Evolutionary conservation across 2,797 vertebrate species (phyloP).

Genomic region (Eremophila alpestris): DNA sequence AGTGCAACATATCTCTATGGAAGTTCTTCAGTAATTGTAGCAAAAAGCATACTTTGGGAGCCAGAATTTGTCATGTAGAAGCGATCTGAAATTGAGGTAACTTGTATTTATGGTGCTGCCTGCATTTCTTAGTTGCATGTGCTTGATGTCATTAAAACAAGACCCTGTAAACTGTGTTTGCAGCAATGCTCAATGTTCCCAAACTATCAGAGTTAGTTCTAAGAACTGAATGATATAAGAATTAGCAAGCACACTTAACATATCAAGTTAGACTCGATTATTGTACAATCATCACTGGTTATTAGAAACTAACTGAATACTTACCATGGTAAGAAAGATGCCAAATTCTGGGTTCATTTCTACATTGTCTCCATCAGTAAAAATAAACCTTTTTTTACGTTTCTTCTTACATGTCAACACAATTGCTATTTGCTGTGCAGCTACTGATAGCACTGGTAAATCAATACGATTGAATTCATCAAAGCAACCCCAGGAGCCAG

Average conservation of each 20-base stretch:
- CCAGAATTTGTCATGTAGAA: neutral
- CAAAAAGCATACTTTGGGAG: neutral
- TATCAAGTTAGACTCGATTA: neutral
- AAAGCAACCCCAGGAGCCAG: conserved; percentile 98
- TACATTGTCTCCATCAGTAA: conserved; percentile 93
- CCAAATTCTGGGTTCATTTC: conserved; percentile 97
- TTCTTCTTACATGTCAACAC: conserved; percentile 95
- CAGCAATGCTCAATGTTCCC: neutral
- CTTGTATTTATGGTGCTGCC: neutral
- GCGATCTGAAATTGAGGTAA: neutral
- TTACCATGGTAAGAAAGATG: conserved; percentile 96
- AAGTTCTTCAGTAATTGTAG: neutral
- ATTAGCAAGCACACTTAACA: neutral
- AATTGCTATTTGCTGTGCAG: conserved; percentile 94
- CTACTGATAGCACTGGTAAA: conserved; percentile 94
- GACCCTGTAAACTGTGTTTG: neutral
- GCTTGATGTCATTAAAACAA: neutral
- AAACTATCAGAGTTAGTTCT: neutral
- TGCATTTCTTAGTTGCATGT: neutral
- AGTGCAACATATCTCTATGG: neutral
- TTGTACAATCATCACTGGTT: neutral
- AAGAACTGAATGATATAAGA: neutral
- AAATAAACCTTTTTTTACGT: conserved; percentile 87
- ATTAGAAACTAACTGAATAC: neutral
- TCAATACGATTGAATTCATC: conserved; percentile 98